A percentile compares a stretch with the other conserved stretches of the same genome.
Evolutionary conservation across 2,113 vertebrate genomes (phyloP).

Genomic region (Percopsis transmontana): DNA sequence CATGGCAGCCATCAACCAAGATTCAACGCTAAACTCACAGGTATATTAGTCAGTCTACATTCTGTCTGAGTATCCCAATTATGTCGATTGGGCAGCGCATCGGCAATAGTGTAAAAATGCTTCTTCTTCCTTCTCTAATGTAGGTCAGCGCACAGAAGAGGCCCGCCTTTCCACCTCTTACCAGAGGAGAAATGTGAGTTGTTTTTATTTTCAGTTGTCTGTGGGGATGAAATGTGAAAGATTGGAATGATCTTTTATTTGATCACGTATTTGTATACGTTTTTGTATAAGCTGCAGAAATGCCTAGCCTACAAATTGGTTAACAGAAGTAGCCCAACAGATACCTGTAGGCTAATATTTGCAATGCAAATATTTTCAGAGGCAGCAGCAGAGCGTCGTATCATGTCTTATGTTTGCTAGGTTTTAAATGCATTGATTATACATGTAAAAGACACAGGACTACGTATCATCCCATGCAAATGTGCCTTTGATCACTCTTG

Average conservation of each 20-base stretch:
- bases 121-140: constrained; percentile 20
- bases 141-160: constrained; percentile 83
- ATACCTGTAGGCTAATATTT: no score
- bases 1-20: constrained; percentile 45
- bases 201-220: background rate
- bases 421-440: no score
- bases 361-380: no score
- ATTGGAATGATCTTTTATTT: background rate
- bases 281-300: no score
- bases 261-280: no score
- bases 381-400: no score
- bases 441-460: background rate
- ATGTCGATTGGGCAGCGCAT: background rate
- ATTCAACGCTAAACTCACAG: constrained; percentile 65
- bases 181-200: constrained; percentile 93
- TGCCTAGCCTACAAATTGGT: no score
- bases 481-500: background rate
- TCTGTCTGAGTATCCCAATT: background rate
- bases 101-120: background rate
- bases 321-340: no score
- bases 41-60: constrained; percentile 27
- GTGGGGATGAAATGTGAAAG: no score
- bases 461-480: background rate
- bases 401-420: no score
- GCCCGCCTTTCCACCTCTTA: constrained; percentile 86